Evolutionary conservation across 2,888 invertebrate species (phyloP).

Genomic region (Encarsia formosa): DNA sequence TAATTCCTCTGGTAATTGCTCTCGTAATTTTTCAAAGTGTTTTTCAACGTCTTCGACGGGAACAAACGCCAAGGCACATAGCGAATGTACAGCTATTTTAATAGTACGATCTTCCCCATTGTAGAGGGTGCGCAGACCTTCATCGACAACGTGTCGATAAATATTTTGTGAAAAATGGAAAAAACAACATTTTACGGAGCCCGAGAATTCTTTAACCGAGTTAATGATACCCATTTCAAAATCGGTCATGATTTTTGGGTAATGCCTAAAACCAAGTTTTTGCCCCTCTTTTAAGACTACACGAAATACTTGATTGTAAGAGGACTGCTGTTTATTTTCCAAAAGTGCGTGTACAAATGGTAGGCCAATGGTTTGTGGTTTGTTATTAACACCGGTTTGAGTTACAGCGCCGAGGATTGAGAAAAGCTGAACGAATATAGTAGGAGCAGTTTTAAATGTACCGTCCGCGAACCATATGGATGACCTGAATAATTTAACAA

Average conservation of each 20-base stretch:
- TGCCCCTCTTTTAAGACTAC: not conserved
- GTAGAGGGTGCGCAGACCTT: no score
- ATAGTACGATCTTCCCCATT: no score
- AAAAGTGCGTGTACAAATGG: conserved; percentile 14
- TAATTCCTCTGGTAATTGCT: no score
- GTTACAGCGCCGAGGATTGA: conserved; percentile 5
- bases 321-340: not conserved
- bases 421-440: conserved; percentile 12
- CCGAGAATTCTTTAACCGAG: conserved; percentile 2
- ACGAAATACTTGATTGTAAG: not conserved
- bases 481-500: not conserved
- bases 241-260: conserved; percentile 2
- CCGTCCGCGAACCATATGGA: not conserved
- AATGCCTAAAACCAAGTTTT: not conserved
- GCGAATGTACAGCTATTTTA: no score
- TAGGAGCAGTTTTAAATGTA: conserved; percentile 8
- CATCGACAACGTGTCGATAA: no score
- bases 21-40: no score
- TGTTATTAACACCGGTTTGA: not conserved
- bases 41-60: no score
- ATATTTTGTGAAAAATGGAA: no score
- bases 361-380: conserved; percentile 5
- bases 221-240: conserved; percentile 12
- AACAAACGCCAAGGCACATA: no score
- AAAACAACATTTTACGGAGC: no score